These are phyloP conservation scores for Rhopilema esculentum DNA, from an alignment of 30 jellyfish, hydroid and myxozoan species.

Conservation along the genomic window DNA sequence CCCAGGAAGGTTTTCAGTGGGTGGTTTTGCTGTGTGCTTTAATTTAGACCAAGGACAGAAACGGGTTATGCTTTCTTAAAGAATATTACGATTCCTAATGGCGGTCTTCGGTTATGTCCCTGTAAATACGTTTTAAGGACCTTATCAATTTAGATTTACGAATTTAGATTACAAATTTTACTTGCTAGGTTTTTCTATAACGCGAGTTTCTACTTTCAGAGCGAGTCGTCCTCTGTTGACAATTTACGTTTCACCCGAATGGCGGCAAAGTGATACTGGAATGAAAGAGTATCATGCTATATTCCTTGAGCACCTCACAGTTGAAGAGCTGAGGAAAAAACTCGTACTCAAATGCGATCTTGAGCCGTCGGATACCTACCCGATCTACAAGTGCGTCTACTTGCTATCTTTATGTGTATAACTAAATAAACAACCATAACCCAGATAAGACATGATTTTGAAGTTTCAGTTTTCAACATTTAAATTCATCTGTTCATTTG, in stretches of 20 bases:
- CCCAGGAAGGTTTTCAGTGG: too few relatives aligned
- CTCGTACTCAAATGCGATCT: conserved; percentile 87
- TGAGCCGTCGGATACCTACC: conserved; percentile 55
- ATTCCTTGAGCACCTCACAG: conserved; percentile 91
- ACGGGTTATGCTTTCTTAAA: too few relatives aligned
- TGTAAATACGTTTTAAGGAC: too few relatives aligned
- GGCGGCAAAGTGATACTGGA: conserved; percentile 91
- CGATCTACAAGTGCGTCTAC: conserved; percentile 78
- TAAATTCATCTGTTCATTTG: too few relatives aligned
- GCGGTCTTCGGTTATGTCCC: too few relatives aligned
- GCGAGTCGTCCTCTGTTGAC: conserved; percentile 97
- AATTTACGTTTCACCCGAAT: conserved; percentile 93
- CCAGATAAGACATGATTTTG: not conserved
- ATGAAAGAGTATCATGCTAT: conserved; percentile 98
- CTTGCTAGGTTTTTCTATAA: not conserved
- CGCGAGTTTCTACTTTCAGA: conserved; percentile 25
- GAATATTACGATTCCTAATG: too few relatives aligned
- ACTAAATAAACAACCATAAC: not conserved
- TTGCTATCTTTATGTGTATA: not conserved
- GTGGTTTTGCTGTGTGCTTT: too few relatives aligned
- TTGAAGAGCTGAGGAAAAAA: conserved; percentile 77
- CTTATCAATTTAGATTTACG: too few relatives aligned
- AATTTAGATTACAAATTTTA: too few relatives aligned
- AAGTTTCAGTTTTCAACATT: too few relatives aligned
- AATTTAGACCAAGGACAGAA: too few relatives aligned